Evolutionary conservation across 2,888 invertebrate species (phyloP).

Genomic region (Margaritifera margaritifera): DNA sequence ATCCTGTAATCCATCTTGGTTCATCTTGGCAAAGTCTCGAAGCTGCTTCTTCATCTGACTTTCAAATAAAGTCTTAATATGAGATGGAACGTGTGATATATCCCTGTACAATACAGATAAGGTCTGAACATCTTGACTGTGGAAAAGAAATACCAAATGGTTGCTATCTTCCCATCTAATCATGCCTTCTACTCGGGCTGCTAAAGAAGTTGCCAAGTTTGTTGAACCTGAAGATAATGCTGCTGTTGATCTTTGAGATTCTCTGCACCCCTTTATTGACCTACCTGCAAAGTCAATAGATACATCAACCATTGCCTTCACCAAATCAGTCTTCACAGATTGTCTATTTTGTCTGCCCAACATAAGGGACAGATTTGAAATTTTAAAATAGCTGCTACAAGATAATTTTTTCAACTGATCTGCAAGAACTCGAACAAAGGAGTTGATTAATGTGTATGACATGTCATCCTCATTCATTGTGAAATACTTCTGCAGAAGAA

Average conservation of each 20-base stretch:
- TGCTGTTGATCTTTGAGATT: not conserved
- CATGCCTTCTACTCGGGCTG: slow-evolving; percentile 40
- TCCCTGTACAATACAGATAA: slow-evolving; percentile 43
- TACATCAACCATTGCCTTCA: slow-evolving; percentile 19
- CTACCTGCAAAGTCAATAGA: slow-evolving; percentile 13
- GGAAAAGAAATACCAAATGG: slow-evolving; percentile 47
- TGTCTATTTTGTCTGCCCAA: not conserved
- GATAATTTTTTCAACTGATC: slow-evolving; percentile 42
- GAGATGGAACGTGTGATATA: slow-evolving; percentile 23
- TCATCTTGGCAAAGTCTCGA: slow-evolving; percentile 22
- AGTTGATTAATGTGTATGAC: slow-evolving; percentile 29
- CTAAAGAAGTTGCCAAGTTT: not conserved
- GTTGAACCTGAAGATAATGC: not conserved
- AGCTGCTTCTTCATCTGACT: slow-evolving; percentile 41
- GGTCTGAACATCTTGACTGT: slow-evolving; percentile 45
- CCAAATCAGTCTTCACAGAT: slow-evolving; percentile 11
- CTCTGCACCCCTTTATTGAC: slow-evolving; percentile 8
- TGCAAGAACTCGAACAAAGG: slow-evolving; percentile 31
- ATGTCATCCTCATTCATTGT: slow-evolving; percentile 11
- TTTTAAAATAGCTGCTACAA: slow-evolving; percentile 28
- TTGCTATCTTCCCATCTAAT: slow-evolving; percentile 52
- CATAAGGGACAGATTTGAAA: slow-evolving; percentile 5
- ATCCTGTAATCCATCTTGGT: slow-evolving; percentile 23
- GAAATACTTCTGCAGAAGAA: slow-evolving; percentile 23
- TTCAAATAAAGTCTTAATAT: slow-evolving; percentile 40